These are phyloP conservation scores for Syritta pipiens DNA, from an alignment of 2,888 invertebrate species.

Conservation along the genomic window DNA sequence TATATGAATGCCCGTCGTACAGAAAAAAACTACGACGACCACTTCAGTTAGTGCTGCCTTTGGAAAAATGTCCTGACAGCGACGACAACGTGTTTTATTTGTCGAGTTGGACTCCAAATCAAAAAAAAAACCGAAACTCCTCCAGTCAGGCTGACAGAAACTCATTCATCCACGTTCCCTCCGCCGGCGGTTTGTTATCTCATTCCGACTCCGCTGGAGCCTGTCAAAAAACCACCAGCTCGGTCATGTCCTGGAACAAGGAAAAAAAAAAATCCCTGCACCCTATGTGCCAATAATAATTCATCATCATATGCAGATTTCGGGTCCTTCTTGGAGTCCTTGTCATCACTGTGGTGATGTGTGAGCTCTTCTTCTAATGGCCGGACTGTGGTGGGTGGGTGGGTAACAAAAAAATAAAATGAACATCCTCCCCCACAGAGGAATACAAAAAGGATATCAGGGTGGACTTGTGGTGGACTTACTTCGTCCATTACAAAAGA, in stretches of 20 bases:
- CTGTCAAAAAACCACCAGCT: conserved; percentile 22
- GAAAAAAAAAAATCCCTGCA: conserved; percentile 18
- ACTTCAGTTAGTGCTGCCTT: no score
- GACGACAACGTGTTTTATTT: no score
- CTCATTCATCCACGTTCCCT: no score
- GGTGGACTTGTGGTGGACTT: background rate
- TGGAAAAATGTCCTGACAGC: no score
- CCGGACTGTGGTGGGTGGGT: background rate
- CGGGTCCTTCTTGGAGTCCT: conserved; percentile 15
- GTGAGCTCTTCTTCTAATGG: conserved; percentile 40
- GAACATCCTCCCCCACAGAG: no score
- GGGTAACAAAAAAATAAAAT: no score
- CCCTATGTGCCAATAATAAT: conserved; percentile 57
- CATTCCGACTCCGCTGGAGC: background rate
- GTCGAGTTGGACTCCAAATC: no score
- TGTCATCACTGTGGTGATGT: background rate
- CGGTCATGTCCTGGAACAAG: background rate
- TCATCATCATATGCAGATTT: conserved; percentile 57
- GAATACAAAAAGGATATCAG: background rate
- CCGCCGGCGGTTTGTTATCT: no score
- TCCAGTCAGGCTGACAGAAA: background rate
- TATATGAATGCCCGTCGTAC: no score
- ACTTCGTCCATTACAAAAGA: conserved; percentile 12
- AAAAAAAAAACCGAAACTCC: no score
- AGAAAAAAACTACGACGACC: no score